Evolutionary conservation across 2,888 invertebrate genomes (phyloP).

Genomic region (Drosophila formosana): DNA sequence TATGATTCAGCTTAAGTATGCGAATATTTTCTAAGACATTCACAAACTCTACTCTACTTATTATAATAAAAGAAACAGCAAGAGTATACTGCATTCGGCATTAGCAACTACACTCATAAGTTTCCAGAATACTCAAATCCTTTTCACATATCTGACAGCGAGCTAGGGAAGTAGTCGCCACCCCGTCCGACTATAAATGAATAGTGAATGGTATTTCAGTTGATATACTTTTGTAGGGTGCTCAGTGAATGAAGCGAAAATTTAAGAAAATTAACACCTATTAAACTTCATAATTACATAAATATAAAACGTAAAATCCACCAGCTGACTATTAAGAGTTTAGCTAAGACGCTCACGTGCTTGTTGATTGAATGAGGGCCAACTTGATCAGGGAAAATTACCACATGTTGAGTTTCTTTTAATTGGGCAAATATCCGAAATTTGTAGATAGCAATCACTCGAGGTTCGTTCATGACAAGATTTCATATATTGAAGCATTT

Average conservation of each 20-base stretch:
- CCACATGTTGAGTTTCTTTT: slow-evolving; percentile 82
- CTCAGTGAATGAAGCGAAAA: slow-evolving; percentile 69
- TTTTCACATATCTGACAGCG: not conserved
- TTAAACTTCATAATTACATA: slow-evolving; percentile 24
- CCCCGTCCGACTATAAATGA: slow-evolving; percentile 20
- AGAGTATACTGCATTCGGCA: slow-evolving; percentile 28
- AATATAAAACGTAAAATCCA: slow-evolving; percentile 29
- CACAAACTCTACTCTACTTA: not conserved
- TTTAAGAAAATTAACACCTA: slow-evolving; percentile 69
- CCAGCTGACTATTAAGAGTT: slow-evolving; percentile 47
- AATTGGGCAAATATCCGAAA: slow-evolving; percentile 70
- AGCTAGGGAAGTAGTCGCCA: slow-evolving; percentile 11
- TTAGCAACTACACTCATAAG: not conserved
- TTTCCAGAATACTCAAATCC: slow-evolving; percentile 19
- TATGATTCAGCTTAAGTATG: not conserved
- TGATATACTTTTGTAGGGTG: slow-evolving; percentile 73
- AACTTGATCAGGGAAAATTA: slow-evolving; percentile 53
- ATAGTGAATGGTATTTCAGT: slow-evolving; percentile 66
- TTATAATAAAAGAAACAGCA: not conserved
- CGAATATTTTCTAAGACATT: not conserved
- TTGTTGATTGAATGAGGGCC: slow-evolving; percentile 5
- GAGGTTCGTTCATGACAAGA: slow-evolving; percentile 33
- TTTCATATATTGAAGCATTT: slow-evolving; percentile 32
- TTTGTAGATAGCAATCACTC: slow-evolving; percentile 47
- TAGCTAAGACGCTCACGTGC: slow-evolving; percentile 13